Evolutionary conservation across 2,888 invertebrate genomes (phyloP).

Genomic region (Smittia aterrima): DNA sequence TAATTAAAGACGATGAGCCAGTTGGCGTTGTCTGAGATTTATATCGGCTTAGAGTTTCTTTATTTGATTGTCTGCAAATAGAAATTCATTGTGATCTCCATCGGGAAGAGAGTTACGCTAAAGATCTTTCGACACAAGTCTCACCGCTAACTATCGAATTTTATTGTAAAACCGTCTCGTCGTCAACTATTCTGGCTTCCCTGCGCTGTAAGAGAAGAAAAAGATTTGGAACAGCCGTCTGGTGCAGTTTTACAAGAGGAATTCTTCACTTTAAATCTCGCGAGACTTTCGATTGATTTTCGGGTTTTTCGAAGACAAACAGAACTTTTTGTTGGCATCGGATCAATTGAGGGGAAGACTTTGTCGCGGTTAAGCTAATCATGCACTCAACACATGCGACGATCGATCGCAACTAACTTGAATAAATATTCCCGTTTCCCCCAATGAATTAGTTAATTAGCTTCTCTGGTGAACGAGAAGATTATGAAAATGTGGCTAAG

Average conservation of each 20-base stretch:
- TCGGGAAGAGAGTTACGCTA: no score
- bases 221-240: constrained; percentile 4
- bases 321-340: neutral
- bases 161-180: neutral
- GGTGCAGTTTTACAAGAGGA: neutral
- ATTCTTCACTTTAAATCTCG: neutral
- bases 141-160: no score
- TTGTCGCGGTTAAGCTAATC: neutral
- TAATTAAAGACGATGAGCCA: constrained; percentile 7
- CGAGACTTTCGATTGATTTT: neutral
- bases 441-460: constrained; percentile 4
- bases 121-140: no score
- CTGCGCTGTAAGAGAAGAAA: neutral
- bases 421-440: neutral
- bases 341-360: constrained; percentile 4
- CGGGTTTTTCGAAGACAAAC: neutral
- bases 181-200: neutral
- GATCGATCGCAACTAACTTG: neutral
- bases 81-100: neutral
- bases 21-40: constrained; percentile 1
- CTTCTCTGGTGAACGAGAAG: neutral
- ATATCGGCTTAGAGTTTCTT: neutral
- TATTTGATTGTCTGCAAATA: neutral
- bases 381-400: neutral
- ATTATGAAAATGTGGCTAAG: neutral